These are phyloP conservation scores for Campoplex nolae DNA, from an alignment of 2,888 invertebrate genomes.

Conservation along the genomic window DNA sequence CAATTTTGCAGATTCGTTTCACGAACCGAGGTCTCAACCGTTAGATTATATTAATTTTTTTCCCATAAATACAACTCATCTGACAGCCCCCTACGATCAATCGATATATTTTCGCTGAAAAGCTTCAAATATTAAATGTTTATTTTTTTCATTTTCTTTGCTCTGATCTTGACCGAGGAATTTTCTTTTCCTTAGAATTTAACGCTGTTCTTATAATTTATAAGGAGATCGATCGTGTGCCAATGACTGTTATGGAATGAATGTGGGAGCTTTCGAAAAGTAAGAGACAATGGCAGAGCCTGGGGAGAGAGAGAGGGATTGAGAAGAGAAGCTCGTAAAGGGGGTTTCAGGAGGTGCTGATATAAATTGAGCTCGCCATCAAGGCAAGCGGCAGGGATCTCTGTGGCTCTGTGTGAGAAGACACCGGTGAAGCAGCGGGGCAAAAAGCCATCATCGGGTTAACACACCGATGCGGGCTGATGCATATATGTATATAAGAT, in stretches of 20 bases:
- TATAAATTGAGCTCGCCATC: constrained; percentile 84
- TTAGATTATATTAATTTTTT: background rate
- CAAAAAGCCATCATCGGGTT: constrained; percentile 53
- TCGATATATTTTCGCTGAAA: too few relatives aligned
- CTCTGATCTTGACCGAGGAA: background rate
- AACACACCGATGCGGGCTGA: constrained; percentile 64
- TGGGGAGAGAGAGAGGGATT: background rate
- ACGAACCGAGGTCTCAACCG: background rate
- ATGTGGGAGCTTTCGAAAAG: constrained; percentile 5
- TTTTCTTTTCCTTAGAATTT: background rate
- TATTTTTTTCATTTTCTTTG: background rate
- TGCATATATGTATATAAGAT: constrained; percentile 77
- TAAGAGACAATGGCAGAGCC: too few relatives aligned
- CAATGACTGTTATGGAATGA: constrained; percentile 30
- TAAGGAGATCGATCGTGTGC: constrained; percentile 37
- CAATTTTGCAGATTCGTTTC: background rate
- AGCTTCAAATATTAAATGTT: background rate
- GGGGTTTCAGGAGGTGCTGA: constrained; percentile 83
- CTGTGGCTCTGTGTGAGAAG: constrained; percentile 58
- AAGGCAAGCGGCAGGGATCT: constrained; percentile 82
- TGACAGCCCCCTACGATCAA: too few relatives aligned
- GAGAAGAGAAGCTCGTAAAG: constrained; percentile 80
- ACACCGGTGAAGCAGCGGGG: constrained; percentile 25
- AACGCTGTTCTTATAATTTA: background rate
- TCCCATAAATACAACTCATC: background rate